Percentiles rank a stretch among this genome's conserved stretches.
phyloP scores from a whole-genome alignment of 2,888 invertebrate genomes.

The Acrocera orbiculus region DNA sequence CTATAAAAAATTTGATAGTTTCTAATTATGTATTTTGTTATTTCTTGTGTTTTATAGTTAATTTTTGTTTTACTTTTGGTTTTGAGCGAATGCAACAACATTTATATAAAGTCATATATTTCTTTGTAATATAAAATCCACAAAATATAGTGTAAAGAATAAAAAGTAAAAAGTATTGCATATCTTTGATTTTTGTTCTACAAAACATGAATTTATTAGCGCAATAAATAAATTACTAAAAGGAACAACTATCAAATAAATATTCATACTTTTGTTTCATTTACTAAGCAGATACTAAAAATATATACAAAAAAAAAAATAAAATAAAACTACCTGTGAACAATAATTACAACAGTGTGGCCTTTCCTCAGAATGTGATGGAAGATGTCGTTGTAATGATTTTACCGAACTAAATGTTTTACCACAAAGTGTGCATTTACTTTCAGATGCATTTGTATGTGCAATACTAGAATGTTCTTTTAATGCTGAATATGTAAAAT shows the following conservation, averaged over 20 bases:
- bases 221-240: background rate
- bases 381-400: conserved; percentile 27
- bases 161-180: too few species aligned
- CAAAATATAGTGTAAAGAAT: too few species aligned
- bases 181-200: too few species aligned
- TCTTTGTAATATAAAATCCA: too few species aligned
- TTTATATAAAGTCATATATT: too few species aligned
- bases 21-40: too few species aligned
- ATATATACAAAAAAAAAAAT: background rate
- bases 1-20: too few species aligned
- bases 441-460: conserved; percentile 28
- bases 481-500: conserved; percentile 30
- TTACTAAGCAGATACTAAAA: background rate
- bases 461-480: conserved; percentile 30
- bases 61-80: too few species aligned
- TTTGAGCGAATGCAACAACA: too few species aligned
- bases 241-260: background rate
- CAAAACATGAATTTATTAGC: background rate
- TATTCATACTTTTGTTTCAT: background rate
- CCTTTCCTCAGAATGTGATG: conserved; percentile 31
- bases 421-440: conserved; percentile 28
- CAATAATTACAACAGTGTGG: conserved; percentile 29
- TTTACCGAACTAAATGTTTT: conserved; percentile 28
- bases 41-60: too few species aligned
- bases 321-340: conserved; percentile 21